Evolutionary conservation across 2,888 invertebrate species (phyloP).

Genomic region (Drosophila neonasuta): DNA sequence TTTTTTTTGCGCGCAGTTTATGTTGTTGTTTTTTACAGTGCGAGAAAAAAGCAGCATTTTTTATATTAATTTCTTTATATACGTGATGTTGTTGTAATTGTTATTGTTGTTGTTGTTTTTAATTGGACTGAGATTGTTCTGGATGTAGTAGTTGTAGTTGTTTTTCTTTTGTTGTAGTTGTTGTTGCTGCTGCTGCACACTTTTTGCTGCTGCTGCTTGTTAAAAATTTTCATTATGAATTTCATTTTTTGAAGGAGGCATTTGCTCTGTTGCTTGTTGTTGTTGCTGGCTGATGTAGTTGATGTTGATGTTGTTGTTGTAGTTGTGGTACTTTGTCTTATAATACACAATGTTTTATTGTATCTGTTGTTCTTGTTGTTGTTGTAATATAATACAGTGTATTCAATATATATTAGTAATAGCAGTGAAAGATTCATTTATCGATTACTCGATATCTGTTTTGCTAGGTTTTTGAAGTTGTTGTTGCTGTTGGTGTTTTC

Average conservation of each 20-base stretch:
- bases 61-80: conserved; percentile 13
- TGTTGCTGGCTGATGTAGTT: conserved; percentile 58
- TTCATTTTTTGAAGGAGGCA: conserved; percentile 24
- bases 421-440: conserved; percentile 44
- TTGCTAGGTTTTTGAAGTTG: conserved; percentile 1
- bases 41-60: conserved; percentile 46
- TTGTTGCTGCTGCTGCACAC: conserved; percentile 43
- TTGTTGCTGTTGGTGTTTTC: conserved; percentile 29
- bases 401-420: conserved; percentile 62
- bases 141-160: conserved; percentile 31
- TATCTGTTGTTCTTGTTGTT: conserved; percentile 35
- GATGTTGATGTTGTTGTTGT: conserved; percentile 47
- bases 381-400: conserved; percentile 63
- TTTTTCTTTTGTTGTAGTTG: conserved; percentile 35
- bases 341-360: conserved; percentile 66
- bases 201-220: conserved; percentile 1
- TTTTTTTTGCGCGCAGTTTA: conserved; percentile 28
- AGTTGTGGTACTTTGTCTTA: conserved; percentile 65
- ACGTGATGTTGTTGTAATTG: conserved; percentile 34
- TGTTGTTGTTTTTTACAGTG: conserved; percentile 34
- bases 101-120: conserved; percentile 47
- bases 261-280: conserved; percentile 41
- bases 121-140: conserved; percentile 44
- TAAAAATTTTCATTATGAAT: conserved; percentile 23
- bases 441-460: neutral